These are phyloP conservation scores for Tiliqua scincoides DNA, from an alignment of 2,113 vertebrate genomes.

Conservation along the genomic window DNA sequence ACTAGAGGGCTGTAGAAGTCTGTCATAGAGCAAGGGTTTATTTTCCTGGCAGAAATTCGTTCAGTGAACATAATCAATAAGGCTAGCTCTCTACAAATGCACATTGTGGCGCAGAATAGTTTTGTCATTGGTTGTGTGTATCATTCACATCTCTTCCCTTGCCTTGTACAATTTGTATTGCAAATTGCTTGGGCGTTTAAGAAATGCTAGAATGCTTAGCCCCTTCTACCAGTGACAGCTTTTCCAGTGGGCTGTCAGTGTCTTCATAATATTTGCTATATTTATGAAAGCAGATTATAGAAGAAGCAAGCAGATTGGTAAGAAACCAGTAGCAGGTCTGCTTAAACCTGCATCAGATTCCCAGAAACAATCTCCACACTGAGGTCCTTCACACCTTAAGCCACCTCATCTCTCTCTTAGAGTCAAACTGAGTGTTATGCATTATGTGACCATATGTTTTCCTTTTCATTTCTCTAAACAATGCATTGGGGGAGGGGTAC, in stretches of 20 bases:
- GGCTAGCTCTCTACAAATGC: neutral
- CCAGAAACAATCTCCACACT: too few relatives aligned
- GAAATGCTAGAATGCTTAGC: neutral
- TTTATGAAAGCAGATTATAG: too few relatives aligned
- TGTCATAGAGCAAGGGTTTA: constrained; percentile 18
- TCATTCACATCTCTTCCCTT: neutral
- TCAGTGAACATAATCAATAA: neutral
- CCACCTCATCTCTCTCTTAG: too few relatives aligned
- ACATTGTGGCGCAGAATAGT: neutral
- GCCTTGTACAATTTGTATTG: constrained; percentile 5
- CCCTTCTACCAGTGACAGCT: neutral
- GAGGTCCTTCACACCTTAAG: too few relatives aligned
- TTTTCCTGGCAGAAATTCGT: neutral
- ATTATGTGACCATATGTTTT: too few relatives aligned
- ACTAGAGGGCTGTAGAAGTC: constrained; percentile 79
- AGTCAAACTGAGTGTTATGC: too few relatives aligned
- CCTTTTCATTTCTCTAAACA: too few relatives aligned
- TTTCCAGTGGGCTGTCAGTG: neutral
- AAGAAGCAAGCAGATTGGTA: too few relatives aligned
- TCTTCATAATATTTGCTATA: too few relatives aligned
- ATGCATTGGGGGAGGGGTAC: too few relatives aligned
- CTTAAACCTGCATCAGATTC: too few relatives aligned
- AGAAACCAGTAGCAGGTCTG: too few relatives aligned
- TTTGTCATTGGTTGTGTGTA: neutral
- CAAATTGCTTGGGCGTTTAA: neutral